Conservation (phyloP, 2,113 vertebrate genomes). For the Phasianus colchicus region DNA sequence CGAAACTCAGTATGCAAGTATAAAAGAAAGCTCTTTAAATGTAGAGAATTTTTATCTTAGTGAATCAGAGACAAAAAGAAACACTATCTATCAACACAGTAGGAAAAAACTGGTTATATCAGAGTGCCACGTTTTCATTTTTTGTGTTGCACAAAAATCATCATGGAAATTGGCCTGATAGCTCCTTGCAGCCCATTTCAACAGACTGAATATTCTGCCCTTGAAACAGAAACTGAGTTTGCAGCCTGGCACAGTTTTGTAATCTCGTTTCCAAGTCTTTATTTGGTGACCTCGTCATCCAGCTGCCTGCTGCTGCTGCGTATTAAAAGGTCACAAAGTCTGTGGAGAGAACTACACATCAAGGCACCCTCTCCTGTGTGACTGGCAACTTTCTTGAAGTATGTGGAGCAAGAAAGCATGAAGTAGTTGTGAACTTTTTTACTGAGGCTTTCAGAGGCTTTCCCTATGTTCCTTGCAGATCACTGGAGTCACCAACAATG, state of each 20-base stretch:
- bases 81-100: fast-evolving
- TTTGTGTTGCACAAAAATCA: background rate
- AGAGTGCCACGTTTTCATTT: background rate
- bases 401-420: background rate
- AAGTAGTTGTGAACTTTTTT: background rate
- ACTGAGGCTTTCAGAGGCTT: background rate
- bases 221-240: background rate
- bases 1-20: background rate
- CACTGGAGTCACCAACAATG: background rate
- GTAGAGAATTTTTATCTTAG: background rate
- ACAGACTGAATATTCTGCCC: background rate
- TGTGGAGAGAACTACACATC: background rate
- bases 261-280: background rate
- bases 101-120: background rate
- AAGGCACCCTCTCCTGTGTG: background rate
- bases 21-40: background rate
- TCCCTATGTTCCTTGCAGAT: background rate
- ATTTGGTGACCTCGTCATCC: background rate
- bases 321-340: background rate
- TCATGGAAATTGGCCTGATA: background rate
- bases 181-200: background rate
- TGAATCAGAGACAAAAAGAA: background rate
- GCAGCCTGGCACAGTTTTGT: background rate
- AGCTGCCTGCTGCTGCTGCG: background rate
- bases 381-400: background rate